Evolutionary conservation across 2,888 invertebrate species (phyloP), one percentile per base, ranked within the genome.

Genomic region (Philopedon plagiatum): DNA sequence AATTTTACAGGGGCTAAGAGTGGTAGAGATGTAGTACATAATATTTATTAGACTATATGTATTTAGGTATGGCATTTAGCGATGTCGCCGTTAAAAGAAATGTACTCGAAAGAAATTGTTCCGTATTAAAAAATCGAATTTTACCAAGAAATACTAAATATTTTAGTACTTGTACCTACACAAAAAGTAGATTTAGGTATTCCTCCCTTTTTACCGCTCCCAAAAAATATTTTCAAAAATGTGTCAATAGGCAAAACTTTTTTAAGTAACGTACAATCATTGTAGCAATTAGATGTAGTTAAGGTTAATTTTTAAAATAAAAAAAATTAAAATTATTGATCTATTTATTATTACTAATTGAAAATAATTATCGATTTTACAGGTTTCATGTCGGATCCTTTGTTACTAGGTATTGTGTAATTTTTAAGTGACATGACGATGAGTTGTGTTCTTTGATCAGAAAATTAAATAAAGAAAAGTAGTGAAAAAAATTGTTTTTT

Each of bases 21-120:
- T 37, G 2, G 15, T 4, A 39, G 7, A 13, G 15, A 8, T 41
- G 23, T 41, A 13, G 39, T 7, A 13, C 3, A 13, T 21, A 58
- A 39, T 37, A 41, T 64, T 64, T 64, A 64, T 64, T 64, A 64
- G 26, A 64, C 21, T 62, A 62, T 46, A 34, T 32, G 11, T 18
- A 11, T 37, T 19, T 58, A 19, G 18, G 39, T 18, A 56, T 13
- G 56, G 64, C 63, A 64, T 64, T 54, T 64, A 64, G n/a, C 5
- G 11, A 23, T 26, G 64, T 29, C 44, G 64, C 64, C 64, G 56
- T 56, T 56, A 34, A n/a, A 15, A 19, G 34, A 5, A n/a, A n/a
- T 23, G 37, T 23, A n/a, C 19, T 57, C 34, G 19, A 37, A 7
- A 26, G 5, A 57, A 2, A 15, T 21, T 19, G 13, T 29, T 37